Evolutionary conservation across 1,140 invertebrate species (phyloP).

Genomic region (Atta texana): DNA sequence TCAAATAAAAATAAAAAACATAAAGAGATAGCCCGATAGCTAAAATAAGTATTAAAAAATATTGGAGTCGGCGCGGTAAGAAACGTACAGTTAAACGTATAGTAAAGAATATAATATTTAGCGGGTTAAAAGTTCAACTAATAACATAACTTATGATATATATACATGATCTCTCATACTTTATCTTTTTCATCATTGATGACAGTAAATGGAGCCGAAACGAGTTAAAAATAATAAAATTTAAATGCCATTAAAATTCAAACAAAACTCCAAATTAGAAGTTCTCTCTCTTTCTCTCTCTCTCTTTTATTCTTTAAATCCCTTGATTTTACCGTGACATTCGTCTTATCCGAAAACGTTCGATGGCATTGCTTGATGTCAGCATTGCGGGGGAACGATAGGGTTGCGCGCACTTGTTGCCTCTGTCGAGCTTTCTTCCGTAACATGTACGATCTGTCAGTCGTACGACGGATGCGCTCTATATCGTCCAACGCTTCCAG

Average conservation of each 20-base stretch:
- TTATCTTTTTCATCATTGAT: no score
- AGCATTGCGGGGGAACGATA: constrained; percentile 56
- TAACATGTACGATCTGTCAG: constrained; percentile 69
- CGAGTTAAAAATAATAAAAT: background rate
- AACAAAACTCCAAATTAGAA: background rate
- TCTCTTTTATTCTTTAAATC: background rate
- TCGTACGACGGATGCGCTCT: constrained; percentile 74
- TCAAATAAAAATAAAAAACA: background rate
- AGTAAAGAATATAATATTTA: no score
- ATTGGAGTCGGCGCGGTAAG: no score
- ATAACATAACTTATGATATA: no score
- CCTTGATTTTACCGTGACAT: constrained; percentile 73
- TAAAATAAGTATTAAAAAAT: no score
- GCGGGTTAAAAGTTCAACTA: no score
- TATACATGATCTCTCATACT: no score
- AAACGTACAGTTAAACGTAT: no score
- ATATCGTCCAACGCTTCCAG: constrained; percentile 75
- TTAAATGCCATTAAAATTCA: background rate
- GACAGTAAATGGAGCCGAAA: no score
- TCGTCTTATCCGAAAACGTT: constrained; percentile 70
- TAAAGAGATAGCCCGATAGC: background rate
- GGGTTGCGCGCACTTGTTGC: constrained; percentile 47
- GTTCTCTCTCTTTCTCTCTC: no score
- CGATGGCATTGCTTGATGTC: constrained; percentile 65
- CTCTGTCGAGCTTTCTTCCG: constrained; percentile 67